Base-by-base conservation (phyloP, 2,113 vertebrate species). In the Trogon melanurus region DNA sequence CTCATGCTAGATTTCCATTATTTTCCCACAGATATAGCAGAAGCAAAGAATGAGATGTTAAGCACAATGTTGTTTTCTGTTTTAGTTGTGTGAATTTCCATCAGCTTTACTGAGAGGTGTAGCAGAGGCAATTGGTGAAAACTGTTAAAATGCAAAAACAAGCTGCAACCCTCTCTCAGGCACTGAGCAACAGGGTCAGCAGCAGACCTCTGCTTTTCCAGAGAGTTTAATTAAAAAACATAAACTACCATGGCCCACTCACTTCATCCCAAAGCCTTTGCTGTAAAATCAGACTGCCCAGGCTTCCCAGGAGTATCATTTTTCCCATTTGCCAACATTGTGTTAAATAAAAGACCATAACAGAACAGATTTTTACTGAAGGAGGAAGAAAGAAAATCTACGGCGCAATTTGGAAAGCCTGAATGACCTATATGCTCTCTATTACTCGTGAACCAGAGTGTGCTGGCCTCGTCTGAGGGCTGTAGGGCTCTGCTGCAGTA, bases 181-280 rank as follows among this genome's bases (percentile, higher is more conserved):
- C 74, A 79, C 48, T 45, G 66, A 85, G 51, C 36, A 72, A 19
- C 58, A 79, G 57, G 81, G 73, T 81, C 84, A 87, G 30, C 17
- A 67, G 26, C 72, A 89, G 25, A 72, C 9, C 34, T 91, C 88
- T 80, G 79, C 25, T 88, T 88, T 94, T 73, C 21, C n/a, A 76
- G n/a, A 6, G 44, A 85, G 67, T 73, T 95, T 94, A 92, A 94
- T 93, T 91, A 94, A 95, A 94, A 91, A 76, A 4, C 36, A 76
- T 88, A 79, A 94, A 95, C 50, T 62, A 70, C 78, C 8, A 16
- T 14, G 51, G n/a, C 57, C 90, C n/a, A 11, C 41, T 93, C 22
- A 14, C 29, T 94, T 30, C 9, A 44, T 36, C 16, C 7, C 25
- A 73, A 70, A 61, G 23, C 30, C 26, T 61, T 70, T 79, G 26